These are phyloP conservation scores for Agrypnus murinus DNA, from an alignment of 2,888 invertebrate genomes.

Conservation along the genomic window DNA sequence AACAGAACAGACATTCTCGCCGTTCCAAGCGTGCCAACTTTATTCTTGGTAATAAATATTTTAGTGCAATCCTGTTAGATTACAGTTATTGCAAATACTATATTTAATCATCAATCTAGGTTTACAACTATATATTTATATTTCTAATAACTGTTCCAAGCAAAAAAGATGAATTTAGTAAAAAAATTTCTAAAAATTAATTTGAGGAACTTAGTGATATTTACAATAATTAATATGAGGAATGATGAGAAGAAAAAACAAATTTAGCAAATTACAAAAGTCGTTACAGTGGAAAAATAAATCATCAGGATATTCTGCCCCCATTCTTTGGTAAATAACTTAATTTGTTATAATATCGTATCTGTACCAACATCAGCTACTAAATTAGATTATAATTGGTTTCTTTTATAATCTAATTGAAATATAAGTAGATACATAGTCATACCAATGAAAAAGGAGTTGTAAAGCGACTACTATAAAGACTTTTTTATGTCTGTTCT, in stretches of 20 bases:
- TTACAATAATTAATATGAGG: background rate
- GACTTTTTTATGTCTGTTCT: background rate
- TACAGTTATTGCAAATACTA: background rate
- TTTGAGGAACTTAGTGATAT: background rate
- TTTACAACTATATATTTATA: background rate
- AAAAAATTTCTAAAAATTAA: background rate
- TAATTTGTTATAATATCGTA: conserved; percentile 12
- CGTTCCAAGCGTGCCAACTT: background rate
- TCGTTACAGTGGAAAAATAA: background rate
- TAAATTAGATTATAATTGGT: conserved; percentile 29
- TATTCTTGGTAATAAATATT: background rate
- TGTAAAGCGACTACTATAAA: too few relatives aligned
- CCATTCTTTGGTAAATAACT: conserved; percentile 4
- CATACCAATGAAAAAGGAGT: background rate
- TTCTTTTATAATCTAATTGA: conserved; percentile 22
- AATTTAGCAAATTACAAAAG: background rate
- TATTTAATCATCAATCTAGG: too few relatives aligned
- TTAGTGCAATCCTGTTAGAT: conserved; percentile 15
- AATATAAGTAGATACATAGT: conserved; percentile 12
- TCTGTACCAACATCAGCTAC: background rate
- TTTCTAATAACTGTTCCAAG: background rate
- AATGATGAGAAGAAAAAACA: too few relatives aligned
- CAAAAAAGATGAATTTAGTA: background rate
- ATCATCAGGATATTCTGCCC: conserved; percentile 8
- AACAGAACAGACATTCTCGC: background rate